A percentile compares a stretch with the other conserved stretches of the same genome.
Evolutionary conservation across 2,113 vertebrate genomes (phyloP).

Genomic region (Megalops atlanticus): DNA sequence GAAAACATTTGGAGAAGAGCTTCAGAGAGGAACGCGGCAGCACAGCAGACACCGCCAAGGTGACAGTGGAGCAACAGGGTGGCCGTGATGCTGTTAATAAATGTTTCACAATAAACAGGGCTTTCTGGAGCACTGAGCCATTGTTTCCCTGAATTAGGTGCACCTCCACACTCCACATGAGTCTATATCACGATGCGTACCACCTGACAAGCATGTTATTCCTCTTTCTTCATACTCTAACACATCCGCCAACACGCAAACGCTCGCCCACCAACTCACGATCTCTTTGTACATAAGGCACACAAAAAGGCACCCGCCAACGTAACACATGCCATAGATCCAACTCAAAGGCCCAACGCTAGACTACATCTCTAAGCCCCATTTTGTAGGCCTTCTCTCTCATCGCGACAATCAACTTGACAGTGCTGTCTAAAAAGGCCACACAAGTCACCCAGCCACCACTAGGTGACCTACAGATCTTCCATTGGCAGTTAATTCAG

Average conservation of each 20-base stretch:
- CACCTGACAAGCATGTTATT: neutral
- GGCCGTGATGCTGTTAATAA: neutral
- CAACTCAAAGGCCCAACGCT: no score
- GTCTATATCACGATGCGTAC: neutral
- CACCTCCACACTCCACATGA: neutral
- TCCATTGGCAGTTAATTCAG: conserved; percentile 7
- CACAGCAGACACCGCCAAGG: neutral
- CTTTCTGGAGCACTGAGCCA: neutral
- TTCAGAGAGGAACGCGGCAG: neutral
- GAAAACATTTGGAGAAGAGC: neutral
- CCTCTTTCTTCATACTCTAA: neutral
- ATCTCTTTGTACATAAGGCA: neutral
- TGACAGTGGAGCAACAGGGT: neutral
- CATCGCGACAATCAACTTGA: neutral
- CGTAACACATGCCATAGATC: no score
- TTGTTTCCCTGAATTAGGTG: neutral
- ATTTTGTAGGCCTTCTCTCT: neutral
- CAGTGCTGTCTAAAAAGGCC: neutral
- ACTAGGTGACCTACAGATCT: neutral
- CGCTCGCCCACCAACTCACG: neutral
- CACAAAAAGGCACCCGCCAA: neutral
- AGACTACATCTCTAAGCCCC: no score
- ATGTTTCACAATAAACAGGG: neutral
- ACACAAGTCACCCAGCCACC: neutral
- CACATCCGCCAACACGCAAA: neutral